Conservation (phyloP, 2,113 vertebrate species). For the Porphyrio hochstetteri region DNA sequence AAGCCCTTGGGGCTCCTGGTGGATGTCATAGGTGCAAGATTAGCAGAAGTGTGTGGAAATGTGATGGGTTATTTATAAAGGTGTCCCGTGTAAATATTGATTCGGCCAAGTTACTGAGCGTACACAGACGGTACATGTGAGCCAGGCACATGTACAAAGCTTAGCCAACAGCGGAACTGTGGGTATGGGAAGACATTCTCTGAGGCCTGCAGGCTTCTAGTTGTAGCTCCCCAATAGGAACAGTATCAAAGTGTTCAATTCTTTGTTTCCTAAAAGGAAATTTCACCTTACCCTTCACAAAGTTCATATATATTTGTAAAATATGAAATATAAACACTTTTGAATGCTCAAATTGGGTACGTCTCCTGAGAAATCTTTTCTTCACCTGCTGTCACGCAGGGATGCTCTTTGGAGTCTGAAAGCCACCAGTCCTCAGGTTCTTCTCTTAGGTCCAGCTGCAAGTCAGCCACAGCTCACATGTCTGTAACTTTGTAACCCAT, state of each 20-base stretch:
- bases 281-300: neutral
- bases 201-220: neutral
- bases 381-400: neutral
- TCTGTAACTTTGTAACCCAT: neutral
- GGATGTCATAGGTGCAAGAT: neutral
- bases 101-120: neutral
- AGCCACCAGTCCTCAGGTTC: neutral
- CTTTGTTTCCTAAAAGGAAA: neutral
- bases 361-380: neutral
- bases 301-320: neutral
- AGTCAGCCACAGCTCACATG: neutral
- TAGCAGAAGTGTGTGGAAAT: neutral
- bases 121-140: neutral
- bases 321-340: neutral
- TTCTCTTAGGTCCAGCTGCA: neutral
- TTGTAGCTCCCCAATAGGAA: neutral
- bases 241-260: neutral
- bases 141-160: neutral
- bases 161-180: neutral
- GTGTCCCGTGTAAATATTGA: constrained; percentile 39
- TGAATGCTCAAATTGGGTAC: neutral
- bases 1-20: neutral
- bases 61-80: constrained; percentile 54
- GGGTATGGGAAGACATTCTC: neutral
- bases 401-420: neutral